These are phyloP conservation scores for Potamilus streckersoni DNA, from an alignment of 1,140 invertebrate genomes.

Conservation along the genomic window DNA sequence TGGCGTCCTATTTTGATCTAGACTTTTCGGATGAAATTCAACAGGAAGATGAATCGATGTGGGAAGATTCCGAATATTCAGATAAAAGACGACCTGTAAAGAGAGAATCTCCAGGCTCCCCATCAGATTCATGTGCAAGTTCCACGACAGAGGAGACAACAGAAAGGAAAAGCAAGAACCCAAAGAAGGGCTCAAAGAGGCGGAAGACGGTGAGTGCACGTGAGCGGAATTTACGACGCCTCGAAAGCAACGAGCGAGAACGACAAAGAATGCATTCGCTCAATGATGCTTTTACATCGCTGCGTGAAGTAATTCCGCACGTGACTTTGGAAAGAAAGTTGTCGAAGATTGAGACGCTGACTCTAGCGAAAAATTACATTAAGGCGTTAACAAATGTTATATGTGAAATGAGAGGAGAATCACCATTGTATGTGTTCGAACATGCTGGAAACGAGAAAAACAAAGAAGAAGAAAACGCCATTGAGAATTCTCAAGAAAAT, in stretches of 20 bases:
- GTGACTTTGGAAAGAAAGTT: slow-evolving; percentile 86
- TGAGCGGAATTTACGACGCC: slow-evolving; percentile 82
- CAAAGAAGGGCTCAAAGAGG: slow-evolving; percentile 69
- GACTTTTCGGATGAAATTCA: no score
- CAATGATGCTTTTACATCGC: slow-evolving; percentile 89
- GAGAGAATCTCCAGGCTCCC: no score
- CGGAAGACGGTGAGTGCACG: slow-evolving; percentile 80
- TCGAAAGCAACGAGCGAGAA: slow-evolving; percentile 89
- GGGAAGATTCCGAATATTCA: no score
- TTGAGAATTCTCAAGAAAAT: no score
- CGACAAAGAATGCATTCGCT: slow-evolving; percentile 89
- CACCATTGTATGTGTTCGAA: slow-evolving; percentile 12
- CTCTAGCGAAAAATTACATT: slow-evolving; percentile 90
- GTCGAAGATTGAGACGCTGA: slow-evolving; percentile 89
- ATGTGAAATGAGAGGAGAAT: slow-evolving; percentile 81
- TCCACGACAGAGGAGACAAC: slow-evolving; percentile 36
- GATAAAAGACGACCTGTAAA: no score
- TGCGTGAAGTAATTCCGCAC: slow-evolving; percentile 88
- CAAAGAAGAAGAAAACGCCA: no score
- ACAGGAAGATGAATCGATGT: no score
- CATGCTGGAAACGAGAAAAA: no score
- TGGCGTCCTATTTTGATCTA: no score
- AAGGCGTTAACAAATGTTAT: slow-evolving; percentile 90
- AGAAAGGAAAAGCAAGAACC: slow-evolving; percentile 50
- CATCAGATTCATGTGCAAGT: no score